phyloP scores from a whole-genome alignment of 2,888 invertebrate species.

The Philereme transversata region DNA sequence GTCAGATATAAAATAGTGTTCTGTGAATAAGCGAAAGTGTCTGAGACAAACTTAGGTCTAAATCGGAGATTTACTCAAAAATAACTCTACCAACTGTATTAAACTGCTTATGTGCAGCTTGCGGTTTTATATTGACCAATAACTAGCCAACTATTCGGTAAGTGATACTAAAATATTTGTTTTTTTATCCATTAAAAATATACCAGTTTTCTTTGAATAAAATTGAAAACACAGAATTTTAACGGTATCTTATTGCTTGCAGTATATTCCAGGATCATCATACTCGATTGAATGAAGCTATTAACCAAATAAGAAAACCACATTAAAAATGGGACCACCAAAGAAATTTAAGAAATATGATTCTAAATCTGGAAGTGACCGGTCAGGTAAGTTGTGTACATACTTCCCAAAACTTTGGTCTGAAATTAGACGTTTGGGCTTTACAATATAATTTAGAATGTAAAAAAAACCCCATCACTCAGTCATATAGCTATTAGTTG shows the following conservation, averaged over 20 bases:
- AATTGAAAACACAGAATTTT: neutral
- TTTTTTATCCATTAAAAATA: neutral
- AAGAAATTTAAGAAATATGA: conserved; percentile 79
- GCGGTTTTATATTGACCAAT: neutral
- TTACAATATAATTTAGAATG: too few species aligned
- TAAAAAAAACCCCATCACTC: too few species aligned
- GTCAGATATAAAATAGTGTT: too few species aligned
- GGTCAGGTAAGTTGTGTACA: conserved; percentile 59
- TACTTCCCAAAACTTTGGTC: too few species aligned
- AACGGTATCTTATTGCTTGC: neutral
- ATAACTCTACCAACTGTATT: too few species aligned
- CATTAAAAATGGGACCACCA: conserved; percentile 70
- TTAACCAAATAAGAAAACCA: neutral
- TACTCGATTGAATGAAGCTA: neutral
- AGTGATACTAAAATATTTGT: neutral
- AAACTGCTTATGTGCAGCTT: neutral
- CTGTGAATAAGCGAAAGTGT: too few species aligned
- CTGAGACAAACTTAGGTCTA: too few species aligned
- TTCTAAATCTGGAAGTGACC: conserved; percentile 69
- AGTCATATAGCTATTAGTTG: too few species aligned
- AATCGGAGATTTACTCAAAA: too few species aligned
- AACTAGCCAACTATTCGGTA: neutral
- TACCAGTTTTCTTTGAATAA: neutral
- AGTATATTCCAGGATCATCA: conserved; percentile 2
- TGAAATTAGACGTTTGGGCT: too few species aligned